A percentile compares a stretch with the other conserved stretches of the same genome.
These are phyloP conservation scores for Sandelia bainsii DNA, from an alignment of 2,797 vertebrate genomes.

Conservation along the genomic window DNA sequence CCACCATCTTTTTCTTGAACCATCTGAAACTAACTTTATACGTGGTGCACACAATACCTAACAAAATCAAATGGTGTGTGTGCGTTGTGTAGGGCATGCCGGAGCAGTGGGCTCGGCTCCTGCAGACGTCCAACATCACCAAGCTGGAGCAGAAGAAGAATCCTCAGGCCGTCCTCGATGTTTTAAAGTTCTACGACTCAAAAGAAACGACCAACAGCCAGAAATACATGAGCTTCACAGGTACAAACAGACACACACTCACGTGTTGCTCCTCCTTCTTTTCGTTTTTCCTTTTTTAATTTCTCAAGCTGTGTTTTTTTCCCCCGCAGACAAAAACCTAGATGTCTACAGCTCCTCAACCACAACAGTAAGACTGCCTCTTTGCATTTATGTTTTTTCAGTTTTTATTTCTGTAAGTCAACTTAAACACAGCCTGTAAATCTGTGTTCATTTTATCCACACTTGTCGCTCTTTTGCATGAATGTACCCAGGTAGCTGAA, in stretches of 20 bases:
- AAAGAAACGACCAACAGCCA: conserved; percentile 95
- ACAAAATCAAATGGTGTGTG: neutral
- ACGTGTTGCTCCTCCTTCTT: neutral
- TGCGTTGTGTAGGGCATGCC: conserved; percentile 90
- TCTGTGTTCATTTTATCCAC: no score
- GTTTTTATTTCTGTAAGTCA: no score
- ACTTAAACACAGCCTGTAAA: no score
- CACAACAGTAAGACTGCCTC: conserved; percentile 85
- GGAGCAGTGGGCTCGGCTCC: conserved; percentile 94
- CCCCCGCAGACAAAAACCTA: conserved; percentile 88
- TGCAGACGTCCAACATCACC: conserved; percentile 97
- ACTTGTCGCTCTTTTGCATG: no score
- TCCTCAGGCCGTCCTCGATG: conserved; percentile 94
- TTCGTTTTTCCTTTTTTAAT: neutral
- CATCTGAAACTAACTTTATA: no score
- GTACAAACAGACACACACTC: conserved; percentile 66
- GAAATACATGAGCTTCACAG: conserved; percentile 99
- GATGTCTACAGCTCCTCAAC: conserved; percentile 91
- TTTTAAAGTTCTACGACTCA: conserved; percentile 95
- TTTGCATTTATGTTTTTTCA: no score
- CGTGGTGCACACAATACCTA: no score
- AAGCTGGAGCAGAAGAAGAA: conserved; percentile 98
- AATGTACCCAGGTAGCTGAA: no score
- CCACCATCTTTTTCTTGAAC: no score
- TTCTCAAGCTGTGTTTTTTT: neutral